Base-by-base conservation (phyloP, 2,888 invertebrate genomes). In the Augiades crinisus region DNA sequence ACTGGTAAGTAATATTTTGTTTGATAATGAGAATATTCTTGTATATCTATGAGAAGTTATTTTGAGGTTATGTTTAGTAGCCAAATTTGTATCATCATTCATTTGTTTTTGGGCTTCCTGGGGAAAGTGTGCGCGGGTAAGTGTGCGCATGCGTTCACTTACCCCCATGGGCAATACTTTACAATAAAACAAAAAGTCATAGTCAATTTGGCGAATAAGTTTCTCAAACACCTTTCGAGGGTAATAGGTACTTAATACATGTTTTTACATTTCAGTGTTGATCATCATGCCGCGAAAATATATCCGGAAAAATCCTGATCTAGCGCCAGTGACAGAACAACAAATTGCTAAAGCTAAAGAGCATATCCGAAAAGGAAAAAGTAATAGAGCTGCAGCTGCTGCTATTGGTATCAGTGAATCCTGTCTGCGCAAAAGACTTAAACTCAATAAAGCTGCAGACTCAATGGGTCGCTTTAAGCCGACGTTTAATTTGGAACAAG, bases 401-500 rank as follows among this genome's bases (percentile, higher is more conserved):
- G 8, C 19, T n/a, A 17, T 37, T 19, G 37, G 19, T 17, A 10
- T 37, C 2, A 37, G 21, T 5, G 37, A 19, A 37, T 19, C 37
- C 1, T 19, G 19, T 19, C 19, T 36, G 19, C 19, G 17, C 4
- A 36, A 36, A 5, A 17, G 17, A 7, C 16, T 33, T 12, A 14
- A 5, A 13, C 5, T 14, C 2, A 10, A 16, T 8, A n/a, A 3
- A 16, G 17, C 10, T 3, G 17, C 17, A 36, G 4, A 3, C 4
- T 17, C 17, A 2, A 17, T 17, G 16, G 27, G 41, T 10, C 30
- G 41, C n/a, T 43, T 30, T 10, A 43, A 43, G 10, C 16, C 37
- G 27, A 57, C 57, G 47, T 57, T 59, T 21, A 56, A 55, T 8
- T 41, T 50, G 13, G 57, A 22, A 8, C 55, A 56, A 54, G 56